Conservation (phyloP, 1,140 invertebrate genomes). For the Propsilocerus akamusi region DNA sequence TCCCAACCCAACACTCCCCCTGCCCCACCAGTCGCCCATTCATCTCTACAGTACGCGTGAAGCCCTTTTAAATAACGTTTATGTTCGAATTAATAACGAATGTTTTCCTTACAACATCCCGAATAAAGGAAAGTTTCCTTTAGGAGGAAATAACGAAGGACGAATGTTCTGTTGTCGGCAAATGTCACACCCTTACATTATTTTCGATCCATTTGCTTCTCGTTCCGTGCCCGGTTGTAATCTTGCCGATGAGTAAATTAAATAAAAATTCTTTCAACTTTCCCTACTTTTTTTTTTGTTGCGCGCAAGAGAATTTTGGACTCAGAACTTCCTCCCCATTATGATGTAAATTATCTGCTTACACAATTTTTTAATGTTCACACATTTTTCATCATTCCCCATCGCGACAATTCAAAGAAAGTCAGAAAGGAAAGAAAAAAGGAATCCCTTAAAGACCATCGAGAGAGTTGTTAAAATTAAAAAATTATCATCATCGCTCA, state of each 20-base stretch:
- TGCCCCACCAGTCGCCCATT: too few relatives aligned
- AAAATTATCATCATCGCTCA: not conserved
- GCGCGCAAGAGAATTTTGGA: too few relatives aligned
- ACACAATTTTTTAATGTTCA: conserved; percentile 2
- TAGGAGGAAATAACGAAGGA: too few relatives aligned
- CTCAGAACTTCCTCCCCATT: too few relatives aligned
- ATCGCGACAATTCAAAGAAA: too few relatives aligned
- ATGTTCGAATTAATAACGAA: conserved; percentile 3
- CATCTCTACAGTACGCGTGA: too few relatives aligned
- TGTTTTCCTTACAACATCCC: not conserved
- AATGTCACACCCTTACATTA: not conserved
- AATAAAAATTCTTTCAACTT: not conserved
- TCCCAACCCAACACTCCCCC: too few relatives aligned
- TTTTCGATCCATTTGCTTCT: not conserved
- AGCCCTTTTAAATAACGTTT: conserved; percentile 1
- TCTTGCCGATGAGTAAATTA: not conserved
- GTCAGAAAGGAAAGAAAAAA: too few relatives aligned
- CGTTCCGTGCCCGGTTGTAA: not conserved
- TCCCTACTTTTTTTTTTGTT: not conserved
- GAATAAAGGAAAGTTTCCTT: too few relatives aligned
- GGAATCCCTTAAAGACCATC: conserved; percentile 2
- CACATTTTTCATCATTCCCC: not conserved
- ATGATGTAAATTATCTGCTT: not conserved
- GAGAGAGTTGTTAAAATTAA: conserved; percentile 4
- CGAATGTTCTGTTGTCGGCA: not conserved